Conservation (phyloP, 2,113 vertebrate species). For the Nanorana parkeri region DNA sequence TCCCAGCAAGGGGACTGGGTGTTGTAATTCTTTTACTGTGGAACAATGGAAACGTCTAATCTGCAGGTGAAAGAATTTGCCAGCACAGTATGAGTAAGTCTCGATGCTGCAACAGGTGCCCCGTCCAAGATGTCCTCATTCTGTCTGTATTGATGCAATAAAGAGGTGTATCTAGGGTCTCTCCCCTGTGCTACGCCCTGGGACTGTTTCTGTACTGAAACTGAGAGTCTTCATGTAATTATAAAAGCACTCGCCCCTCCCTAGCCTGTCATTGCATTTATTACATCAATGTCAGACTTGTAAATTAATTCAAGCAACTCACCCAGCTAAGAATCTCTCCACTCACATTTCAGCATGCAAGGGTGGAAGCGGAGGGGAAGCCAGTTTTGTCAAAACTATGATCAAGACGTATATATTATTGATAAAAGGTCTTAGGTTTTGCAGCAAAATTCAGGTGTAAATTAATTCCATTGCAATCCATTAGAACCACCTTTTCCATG, state of each 20-base stretch:
- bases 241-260: background rate
- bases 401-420: no score
- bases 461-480: no score
- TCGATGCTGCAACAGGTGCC: constrained; percentile 8
- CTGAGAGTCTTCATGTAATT: background rate
- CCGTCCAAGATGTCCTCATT: constrained; percentile 18
- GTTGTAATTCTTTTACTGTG: constrained; percentile 3
- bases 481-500: no score
- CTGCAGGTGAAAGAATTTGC: constrained; percentile 37
- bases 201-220: background rate
- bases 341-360: no score
- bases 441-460: no score
- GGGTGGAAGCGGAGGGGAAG: no score
- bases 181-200: constrained; percentile 1
- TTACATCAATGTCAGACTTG: constrained; percentile 9
- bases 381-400: no score
- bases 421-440: no score
- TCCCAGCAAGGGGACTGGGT: constrained; percentile 1
- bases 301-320: background rate
- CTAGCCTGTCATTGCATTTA: background rate
- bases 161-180: background rate
- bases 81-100: constrained; percentile 30
- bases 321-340: no score
- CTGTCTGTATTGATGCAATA: constrained; percentile 15
- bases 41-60: constrained; percentile 36